Evolutionary conservation across 1,140 invertebrate species (phyloP), one percentile per base, ranked within the genome.

Genomic region (Saccostrea echinata): DNA sequence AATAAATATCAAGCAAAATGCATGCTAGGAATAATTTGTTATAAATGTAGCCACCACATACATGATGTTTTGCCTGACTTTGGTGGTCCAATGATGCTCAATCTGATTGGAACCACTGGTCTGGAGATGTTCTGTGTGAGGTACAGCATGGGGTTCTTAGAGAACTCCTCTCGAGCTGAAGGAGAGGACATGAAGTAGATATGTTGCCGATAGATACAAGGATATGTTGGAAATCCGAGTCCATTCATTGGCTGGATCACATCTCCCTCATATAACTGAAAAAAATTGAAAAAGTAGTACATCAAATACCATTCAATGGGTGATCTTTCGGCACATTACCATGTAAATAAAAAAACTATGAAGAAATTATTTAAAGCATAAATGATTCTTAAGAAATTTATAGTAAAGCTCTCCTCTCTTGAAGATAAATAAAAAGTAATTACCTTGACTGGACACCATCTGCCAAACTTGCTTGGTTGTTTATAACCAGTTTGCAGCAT

Each of bases 61-160:
- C 95, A 90, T 84, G 95, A 92, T 4, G 94, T 95, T 93, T 95
- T 95, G 30, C 95, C 95, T 68, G 93, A 93, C 86, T 95, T 95
- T 27, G 95, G 95, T 84, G 95, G 95, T n/a, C 95, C 95, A 76
- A 95, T 91, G 43, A 95, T 92, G 24, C 93, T 93, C 84, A 95
- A 89, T 76, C 92, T 92, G 82, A 95, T 93, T 21, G 95, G 95
- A 21, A 95, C 94, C 16, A 95, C 93, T 51, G 94, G 93, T 91
- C 94, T 94, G 30, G 95, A 93, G 53, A 93, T 92, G 0, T 92
- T 88, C 82, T 94, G 93, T n/a, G 91, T 93, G 8, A 95, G 88
- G 89, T 93, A 95, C 8, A 90, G 90, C 84, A 95, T 88, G 11
- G 95, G 94, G 86, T 95, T 91, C 55, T 92, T 90, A 35, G 92